Evolutionary conservation across 2,888 invertebrate species (phyloP), one percentile per base, ranked within the genome.

Genomic region (Geophilus truncorum): DNA sequence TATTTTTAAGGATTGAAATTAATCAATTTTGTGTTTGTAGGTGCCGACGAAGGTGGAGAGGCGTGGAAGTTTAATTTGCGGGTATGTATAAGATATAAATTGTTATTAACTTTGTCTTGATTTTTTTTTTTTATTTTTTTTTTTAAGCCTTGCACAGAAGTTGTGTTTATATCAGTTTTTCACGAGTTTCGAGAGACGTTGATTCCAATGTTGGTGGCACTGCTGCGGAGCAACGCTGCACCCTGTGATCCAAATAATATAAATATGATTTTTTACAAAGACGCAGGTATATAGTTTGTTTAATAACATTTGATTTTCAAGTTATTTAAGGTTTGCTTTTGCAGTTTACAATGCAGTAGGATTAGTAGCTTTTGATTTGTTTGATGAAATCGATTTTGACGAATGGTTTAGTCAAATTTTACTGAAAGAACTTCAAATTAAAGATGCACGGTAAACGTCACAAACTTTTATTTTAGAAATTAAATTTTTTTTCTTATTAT

Each of bases 331-430:
- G 10, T 18, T 80, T 36, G 81, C 78, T 80, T 62, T 85, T 85
- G 36, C 84, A 81, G 92, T 97, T 75, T 97, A 97, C 86, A 95
- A 94, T 87, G 96, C 97, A 0, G 93, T 95, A 10, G 95, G 96
- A 7, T 88, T 95, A 82, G 93, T 93, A 1, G 93, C 96, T 0
- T 95, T 94, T 87, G 94, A 97, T 85, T 89, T 97, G 80, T 97
- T 94, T 86, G 95, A 97, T 86, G 95, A 96, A 87, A 93, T 97
- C 51, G 94, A 97, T 87, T 97, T 97, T 87, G 95, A 97, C 87
- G 91, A 92, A 84, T 97, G 97, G 97, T 94, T 97, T 84, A 91
- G 91, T 15, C 92, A 92, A 62, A 93, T 94, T 45, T 88, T 98
- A 78, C 90, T 93, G 80, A 91, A 92, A 85, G 97, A 98, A 87